Evolutionary conservation across 2,888 invertebrate species (phyloP).

Genomic region (Elaeidobius kamerunicus): DNA sequence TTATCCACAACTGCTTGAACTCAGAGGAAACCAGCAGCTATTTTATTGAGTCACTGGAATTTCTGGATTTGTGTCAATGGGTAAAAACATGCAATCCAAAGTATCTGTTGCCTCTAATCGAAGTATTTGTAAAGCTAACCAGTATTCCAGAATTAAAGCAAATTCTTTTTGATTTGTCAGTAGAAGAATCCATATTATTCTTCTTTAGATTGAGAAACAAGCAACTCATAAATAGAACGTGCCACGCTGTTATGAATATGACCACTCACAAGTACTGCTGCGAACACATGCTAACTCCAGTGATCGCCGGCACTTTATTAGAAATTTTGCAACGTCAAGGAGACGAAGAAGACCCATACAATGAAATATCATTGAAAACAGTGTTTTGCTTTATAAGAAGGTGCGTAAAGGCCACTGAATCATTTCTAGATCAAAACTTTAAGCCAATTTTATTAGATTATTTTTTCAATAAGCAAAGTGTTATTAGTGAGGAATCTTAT

Average conservation of each 20-base stretch:
- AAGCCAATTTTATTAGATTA: slow-evolving; percentile 35
- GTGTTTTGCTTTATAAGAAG: slow-evolving; percentile 38
- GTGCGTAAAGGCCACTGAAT: slow-evolving; percentile 35
- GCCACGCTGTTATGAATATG: slow-evolving; percentile 41
- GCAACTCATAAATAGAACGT: slow-evolving; percentile 37
- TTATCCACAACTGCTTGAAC: slow-evolving; percentile 39
- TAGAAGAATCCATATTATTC: slow-evolving; percentile 40
- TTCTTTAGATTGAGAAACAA: slow-evolving; percentile 38
- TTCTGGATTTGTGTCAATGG: slow-evolving; percentile 41
- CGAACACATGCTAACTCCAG: slow-evolving; percentile 40
- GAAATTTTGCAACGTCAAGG: slow-evolving; percentile 34
- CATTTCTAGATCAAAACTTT: slow-evolving; percentile 34
- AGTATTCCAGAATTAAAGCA: slow-evolving; percentile 38
- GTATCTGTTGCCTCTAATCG: slow-evolving; percentile 32
- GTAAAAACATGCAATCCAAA: slow-evolving; percentile 37
- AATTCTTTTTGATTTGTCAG: slow-evolving; percentile 40
- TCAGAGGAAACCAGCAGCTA: slow-evolving; percentile 37
- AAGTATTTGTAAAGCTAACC: slow-evolving; percentile 37
- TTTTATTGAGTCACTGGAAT: slow-evolving; percentile 40
- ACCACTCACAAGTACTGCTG: slow-evolving; percentile 42
- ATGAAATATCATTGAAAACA: slow-evolving; percentile 39
- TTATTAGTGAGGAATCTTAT: slow-evolving; percentile 33
- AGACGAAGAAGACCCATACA: slow-evolving; percentile 37
- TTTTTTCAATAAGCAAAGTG: slow-evolving; percentile 33
- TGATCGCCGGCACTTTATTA: slow-evolving; percentile 36